Base-by-base conservation (phyloP, 2,113 vertebrate genomes). In the Terrapene triunguis region DNA sequence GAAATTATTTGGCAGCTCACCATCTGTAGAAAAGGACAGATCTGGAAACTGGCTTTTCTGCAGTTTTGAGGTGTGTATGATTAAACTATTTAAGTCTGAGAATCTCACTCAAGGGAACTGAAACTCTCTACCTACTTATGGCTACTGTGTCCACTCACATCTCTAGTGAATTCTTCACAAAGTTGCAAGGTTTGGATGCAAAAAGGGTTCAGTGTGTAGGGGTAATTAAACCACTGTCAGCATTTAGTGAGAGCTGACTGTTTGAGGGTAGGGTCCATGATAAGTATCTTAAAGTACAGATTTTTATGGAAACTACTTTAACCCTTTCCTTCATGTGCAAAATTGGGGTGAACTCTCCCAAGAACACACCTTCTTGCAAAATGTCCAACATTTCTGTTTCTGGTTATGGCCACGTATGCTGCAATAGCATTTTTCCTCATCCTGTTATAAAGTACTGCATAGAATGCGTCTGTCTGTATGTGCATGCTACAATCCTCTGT, bases 61-160 rank as follows among this genome's bases (percentile, higher is more conserved):
- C 89, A 96, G 65, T 91, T 95, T 95, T 76, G 92, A 47, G 87
- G 5, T 59, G 65, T 80, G 74, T 91, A 57, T 0, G 13, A 96
- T 96, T 95, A 97, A 85, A 74, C 8, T 5, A 38, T 96, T 96
- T 94, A 94, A 97, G 69, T 42, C 4, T 1, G 13, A 87, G 47
- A 24, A 95, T 94, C 87, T 94, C 65, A 65, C 79, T 83, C 5
- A 13, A 24, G 92, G 80, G 1, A 96, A 91, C 27, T 94, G 50
- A 89, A 97, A 95, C 92, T 97, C 93, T 84, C 84, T 96, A 94
- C 81, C 85, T 96, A 89, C 48, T 94, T 92, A 95, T 89, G 91
- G 50, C 54, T 93, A 4, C 91, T 91, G 54, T 92, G 83, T 94
- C 50, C 0, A 2, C 13, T 87, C 82, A 42, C 11, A 74, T 84